Evolutionary conservation across 2,888 invertebrate genomes (phyloP), one percentile per base, ranked within the genome.

Genomic region (Fragum whitleyi): DNA sequence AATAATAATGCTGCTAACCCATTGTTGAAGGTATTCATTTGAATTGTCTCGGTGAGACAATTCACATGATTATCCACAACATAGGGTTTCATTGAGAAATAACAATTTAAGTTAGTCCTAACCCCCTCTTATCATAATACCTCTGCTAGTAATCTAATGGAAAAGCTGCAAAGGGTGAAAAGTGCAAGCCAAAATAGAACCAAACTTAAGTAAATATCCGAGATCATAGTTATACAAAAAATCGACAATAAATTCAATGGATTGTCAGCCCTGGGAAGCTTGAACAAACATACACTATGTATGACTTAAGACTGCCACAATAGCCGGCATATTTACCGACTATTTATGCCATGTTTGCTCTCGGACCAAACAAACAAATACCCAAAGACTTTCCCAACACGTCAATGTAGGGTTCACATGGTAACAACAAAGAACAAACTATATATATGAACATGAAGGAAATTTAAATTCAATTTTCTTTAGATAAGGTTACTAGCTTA

Each of bases 221-320:
- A 67, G 79, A 69, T 79, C 79, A 71, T 62, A 74, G 61, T 55
- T 32, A 67, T 62, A 76, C 32, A 62, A 76, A 79, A 79, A 76
- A 73, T 79, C 77, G 79, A 79, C 76, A 74, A 73, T 59, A 57
- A 79, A 72, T 83, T 83, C 53, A 68, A 83, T 77, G 61, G 76
- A 32, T 57, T 53, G 39, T 29, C 68, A 59, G n/a, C 59, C 47
- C 57, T 65, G 47, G 65, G 79, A 73, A 76, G 76, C 82, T 61
- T 78, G 47, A 36, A 57, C 61, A 77, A 81, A 81, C 59, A 81
- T 69, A 16, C 39, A 68, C 42, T 29, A 32, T 67, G 65, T 74
- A 71, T 77, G 77, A 77, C 77, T 77, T 72, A 67, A 62, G 47
- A 21, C 57, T 67, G 32, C 53, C 53, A 73, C 74, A 83, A 83